Evolutionary conservation across 2,113 vertebrate species (phyloP).

Genomic region (Anoura caudifer): DNA sequence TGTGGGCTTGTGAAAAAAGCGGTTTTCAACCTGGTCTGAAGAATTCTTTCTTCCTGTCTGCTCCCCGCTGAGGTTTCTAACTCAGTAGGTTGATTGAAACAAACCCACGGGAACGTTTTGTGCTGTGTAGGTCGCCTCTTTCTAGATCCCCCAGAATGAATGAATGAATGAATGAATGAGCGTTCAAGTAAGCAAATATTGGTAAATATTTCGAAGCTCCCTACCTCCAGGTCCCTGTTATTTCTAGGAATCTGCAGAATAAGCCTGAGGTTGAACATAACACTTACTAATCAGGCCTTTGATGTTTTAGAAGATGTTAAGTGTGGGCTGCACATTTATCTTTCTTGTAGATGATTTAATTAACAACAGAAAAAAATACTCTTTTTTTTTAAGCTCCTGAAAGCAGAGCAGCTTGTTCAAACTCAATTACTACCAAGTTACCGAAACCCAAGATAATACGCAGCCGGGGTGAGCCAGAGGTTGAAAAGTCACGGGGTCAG

Average conservation of each 20-base stretch:
- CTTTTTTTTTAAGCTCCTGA: slow-evolving; percentile 48
- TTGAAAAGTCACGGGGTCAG: slow-evolving; percentile 40
- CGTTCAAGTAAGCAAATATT: neutral
- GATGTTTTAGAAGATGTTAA: slow-evolving; percentile 80
- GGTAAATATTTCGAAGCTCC: slow-evolving; percentile 41
- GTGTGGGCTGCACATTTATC: slow-evolving; percentile 71
- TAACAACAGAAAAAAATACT: slow-evolving; percentile 39
- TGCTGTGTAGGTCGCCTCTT: slow-evolving; percentile 15
- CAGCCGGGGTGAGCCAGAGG: slow-evolving; percentile 49
- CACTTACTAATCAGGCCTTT: slow-evolving; percentile 76
- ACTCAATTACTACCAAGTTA: slow-evolving; percentile 65
- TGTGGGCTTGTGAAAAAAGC: slow-evolving; percentile 71
- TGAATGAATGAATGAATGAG: neutral
- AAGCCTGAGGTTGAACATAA: slow-evolving; percentile 73
- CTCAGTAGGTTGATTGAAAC: neutral
- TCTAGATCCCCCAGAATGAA: neutral
- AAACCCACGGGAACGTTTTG: slow-evolving; percentile 33
- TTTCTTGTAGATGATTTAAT: slow-evolving; percentile 60
- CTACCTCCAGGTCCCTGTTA: slow-evolving; percentile 52
- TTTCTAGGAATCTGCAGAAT: slow-evolving; percentile 70
- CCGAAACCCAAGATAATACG: slow-evolving; percentile 49
- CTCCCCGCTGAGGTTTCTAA: slow-evolving; percentile 36
- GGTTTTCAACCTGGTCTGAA: slow-evolving; percentile 70
- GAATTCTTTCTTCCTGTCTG: neutral
- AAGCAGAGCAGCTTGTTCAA: slow-evolving; percentile 54